These are phyloP conservation scores for Lepas anatifera DNA, from an alignment of 2,888 invertebrate genomes.

Conservation along the genomic window DNA sequence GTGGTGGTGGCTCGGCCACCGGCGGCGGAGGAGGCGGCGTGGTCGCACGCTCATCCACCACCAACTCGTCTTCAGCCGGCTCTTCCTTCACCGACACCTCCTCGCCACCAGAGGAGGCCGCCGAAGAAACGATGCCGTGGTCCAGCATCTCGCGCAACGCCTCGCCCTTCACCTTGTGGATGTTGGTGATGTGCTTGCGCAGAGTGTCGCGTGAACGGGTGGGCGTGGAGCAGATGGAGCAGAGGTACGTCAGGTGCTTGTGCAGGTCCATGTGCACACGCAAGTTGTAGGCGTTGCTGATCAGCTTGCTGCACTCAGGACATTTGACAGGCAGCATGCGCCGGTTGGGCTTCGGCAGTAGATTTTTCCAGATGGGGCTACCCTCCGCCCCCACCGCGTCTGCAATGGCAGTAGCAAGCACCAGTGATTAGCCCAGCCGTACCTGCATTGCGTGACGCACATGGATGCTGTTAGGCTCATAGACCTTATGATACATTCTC, in stretches of 20 bases:
- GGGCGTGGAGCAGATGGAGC: constrained; percentile 25
- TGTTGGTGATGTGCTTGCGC: constrained; percentile 26
- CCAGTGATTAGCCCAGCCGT: no score
- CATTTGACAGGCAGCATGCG: constrained; percentile 23
- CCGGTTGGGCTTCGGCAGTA: neutral
- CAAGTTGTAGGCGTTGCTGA: constrained; percentile 26
- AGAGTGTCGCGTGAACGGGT: constrained; percentile 26
- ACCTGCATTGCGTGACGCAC: no score
- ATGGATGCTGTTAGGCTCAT: no score
- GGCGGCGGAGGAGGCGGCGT: neutral
- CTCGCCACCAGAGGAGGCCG: neutral
- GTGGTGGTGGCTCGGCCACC: neutral
- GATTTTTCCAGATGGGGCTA: neutral
- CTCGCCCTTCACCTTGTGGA: constrained; percentile 22
- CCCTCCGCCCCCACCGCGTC: neutral
- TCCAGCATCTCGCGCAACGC: constrained; percentile 9
- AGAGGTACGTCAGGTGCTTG: constrained; percentile 26
- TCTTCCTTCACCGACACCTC: neutral
- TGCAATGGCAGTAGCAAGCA: no score
- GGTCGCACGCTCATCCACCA: neutral
- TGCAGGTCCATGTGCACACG: constrained; percentile 26
- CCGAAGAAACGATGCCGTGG: neutral
- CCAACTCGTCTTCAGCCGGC: neutral
- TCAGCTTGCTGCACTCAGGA: constrained; percentile 25
- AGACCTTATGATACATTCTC: no score